Conservation (phyloP, 2,797 vertebrate species). For the Chaenodraco wilsoni region DNA sequence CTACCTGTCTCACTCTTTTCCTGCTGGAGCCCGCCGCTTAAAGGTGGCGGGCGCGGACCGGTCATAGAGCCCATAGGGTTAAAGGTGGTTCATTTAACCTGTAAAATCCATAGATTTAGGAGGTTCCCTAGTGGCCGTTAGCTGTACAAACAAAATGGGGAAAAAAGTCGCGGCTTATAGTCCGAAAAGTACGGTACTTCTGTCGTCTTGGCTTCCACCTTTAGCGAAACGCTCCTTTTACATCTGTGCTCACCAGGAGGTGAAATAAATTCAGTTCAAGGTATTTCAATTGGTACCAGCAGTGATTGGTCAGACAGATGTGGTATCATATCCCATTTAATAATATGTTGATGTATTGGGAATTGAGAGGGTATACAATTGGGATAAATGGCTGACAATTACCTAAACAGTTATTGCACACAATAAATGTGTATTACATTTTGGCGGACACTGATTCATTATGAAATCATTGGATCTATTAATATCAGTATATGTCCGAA, state of each 20-base stretch:
- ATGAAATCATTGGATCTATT: conserved; percentile 9
- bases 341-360: too few species aligned
- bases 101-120: too few species aligned
- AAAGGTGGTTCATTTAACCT: too few species aligned
- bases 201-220: neutral
- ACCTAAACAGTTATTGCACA: conserved; percentile 32
- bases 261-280: neutral
- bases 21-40: too few species aligned
- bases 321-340: neutral
- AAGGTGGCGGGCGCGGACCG: too few species aligned
- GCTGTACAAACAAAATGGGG: too few species aligned
- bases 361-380: conserved; percentile 22
- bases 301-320: neutral
- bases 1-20: too few species aligned
- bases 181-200: neutral
- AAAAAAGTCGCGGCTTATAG: too few species aligned
- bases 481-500: neutral
- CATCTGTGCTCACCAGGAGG: neutral
- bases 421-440: conserved; percentile 3
- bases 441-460: neutral
- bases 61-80: too few species aligned
- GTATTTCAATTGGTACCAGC: neutral
- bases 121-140: too few species aligned
- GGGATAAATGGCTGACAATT: conserved; percentile 52
- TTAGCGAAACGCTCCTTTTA: neutral